Percentiles rank a stretch among this genome's conserved stretches.
Conservation (phyloP, 2,888 invertebrate species). For the Notodonta dromedarius region DNA sequence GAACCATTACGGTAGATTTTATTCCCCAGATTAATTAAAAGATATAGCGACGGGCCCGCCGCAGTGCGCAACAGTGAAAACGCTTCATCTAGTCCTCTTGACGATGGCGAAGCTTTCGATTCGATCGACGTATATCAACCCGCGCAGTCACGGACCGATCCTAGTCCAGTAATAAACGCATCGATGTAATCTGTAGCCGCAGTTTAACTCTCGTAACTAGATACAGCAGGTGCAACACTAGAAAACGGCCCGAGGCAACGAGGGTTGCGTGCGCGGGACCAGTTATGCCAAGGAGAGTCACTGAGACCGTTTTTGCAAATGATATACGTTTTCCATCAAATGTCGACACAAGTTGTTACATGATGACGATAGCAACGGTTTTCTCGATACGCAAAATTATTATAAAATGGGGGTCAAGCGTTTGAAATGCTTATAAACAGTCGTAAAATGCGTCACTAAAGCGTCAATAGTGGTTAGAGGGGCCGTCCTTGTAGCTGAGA, state of each 20-base stretch:
- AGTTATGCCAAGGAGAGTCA: slow-evolving; percentile 74
- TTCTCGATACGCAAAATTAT: slow-evolving; percentile 29
- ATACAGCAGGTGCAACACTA: slow-evolving; percentile 69
- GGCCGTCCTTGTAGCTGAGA: too few relatives aligned
- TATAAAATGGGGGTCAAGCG: slow-evolving; percentile 21
- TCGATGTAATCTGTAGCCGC: slow-evolving; percentile 55
- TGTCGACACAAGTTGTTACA: slow-evolving; percentile 48
- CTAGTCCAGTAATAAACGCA: slow-evolving; percentile 38
- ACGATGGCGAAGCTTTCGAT: slow-evolving; percentile 48
- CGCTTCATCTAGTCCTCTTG: slow-evolving; percentile 57
- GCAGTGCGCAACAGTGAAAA: slow-evolving; percentile 69
- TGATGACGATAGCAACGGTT: slow-evolving; percentile 46
- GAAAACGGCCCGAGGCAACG: slow-evolving; percentile 66
- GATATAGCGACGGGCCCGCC: slow-evolving; percentile 64
- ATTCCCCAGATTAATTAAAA: slow-evolving; percentile 81
- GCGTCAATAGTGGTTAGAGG: too few relatives aligned
- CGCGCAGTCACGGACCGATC: slow-evolving; percentile 27
- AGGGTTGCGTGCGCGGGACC: slow-evolving; percentile 77
- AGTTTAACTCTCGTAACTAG: slow-evolving; percentile 46
- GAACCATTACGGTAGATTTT: slow-evolving; percentile 73
- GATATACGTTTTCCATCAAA: slow-evolving; percentile 74
- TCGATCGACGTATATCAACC: slow-evolving; percentile 42
- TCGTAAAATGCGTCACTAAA: slow-evolving; percentile 30
- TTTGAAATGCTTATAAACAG: slow-evolving; percentile 7
- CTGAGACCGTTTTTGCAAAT: slow-evolving; percentile 71